These are phyloP conservation scores for Trogon melanurus DNA, from an alignment of 2,113 vertebrate species.

Conservation along the genomic window DNA sequence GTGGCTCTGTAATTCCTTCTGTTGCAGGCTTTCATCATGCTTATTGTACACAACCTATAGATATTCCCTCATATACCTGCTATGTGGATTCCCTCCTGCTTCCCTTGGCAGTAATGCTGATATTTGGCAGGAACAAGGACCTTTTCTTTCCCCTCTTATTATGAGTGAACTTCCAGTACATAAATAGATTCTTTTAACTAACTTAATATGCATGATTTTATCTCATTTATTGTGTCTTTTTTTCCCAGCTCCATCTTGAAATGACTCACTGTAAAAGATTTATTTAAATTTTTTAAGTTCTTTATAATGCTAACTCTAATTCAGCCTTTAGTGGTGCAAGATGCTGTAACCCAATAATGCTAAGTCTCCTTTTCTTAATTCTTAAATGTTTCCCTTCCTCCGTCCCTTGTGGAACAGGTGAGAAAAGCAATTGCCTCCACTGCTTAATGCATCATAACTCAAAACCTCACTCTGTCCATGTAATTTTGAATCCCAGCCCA, in stretches of 20 bases:
- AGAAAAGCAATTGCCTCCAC: constrained; percentile 69
- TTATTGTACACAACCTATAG: background rate
- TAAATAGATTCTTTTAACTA: constrained; percentile 39
- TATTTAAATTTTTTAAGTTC: constrained; percentile 57
- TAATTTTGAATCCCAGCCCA: constrained; percentile 69
- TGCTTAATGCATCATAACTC: constrained; percentile 54
- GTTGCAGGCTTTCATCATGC: background rate
- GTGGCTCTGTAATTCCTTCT: background rate
- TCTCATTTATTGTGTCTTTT: constrained; percentile 63
- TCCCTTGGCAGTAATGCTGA: background rate
- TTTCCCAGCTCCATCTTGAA: constrained; percentile 40
- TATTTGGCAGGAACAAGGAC: background rate
- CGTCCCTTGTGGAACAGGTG: constrained; percentile 63
- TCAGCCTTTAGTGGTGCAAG: constrained; percentile 40
- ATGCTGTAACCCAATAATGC: constrained; percentile 29
- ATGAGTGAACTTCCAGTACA: background rate
- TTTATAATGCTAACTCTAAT: constrained; percentile 34
- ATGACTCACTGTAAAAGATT: constrained; percentile 52
- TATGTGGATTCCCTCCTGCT: background rate
- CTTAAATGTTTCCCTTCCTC: constrained; percentile 62
- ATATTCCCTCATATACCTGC: background rate
- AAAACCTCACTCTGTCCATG: constrained; percentile 46
- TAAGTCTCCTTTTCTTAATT: constrained; percentile 61
- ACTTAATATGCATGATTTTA: constrained; percentile 35
- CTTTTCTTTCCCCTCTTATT: background rate